Conservation (phyloP, 1,140 invertebrate genomes). For the Drosophila parabipectinata region DNA sequence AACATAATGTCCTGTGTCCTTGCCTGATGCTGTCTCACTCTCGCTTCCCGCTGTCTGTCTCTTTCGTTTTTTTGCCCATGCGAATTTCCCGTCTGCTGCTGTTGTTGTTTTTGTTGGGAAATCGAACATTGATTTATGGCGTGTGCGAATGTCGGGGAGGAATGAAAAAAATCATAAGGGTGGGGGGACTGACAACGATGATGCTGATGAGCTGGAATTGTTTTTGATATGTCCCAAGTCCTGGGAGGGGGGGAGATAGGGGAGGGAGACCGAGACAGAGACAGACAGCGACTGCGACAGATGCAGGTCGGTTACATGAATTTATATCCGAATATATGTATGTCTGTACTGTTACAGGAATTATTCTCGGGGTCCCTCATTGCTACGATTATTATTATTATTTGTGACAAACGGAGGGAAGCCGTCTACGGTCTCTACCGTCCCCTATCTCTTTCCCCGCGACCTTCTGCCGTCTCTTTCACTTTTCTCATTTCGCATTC, state of each 20-base stretch:
- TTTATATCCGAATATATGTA: slow-evolving; percentile 13
- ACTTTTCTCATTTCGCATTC: slow-evolving; percentile 66
- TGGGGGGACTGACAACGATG: slow-evolving; percentile 62
- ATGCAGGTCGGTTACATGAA: slow-evolving; percentile 64
- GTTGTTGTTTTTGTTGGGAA: slow-evolving; percentile 69
- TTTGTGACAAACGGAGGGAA: slow-evolving; percentile 53
- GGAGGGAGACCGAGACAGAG: slow-evolving; percentile 31
- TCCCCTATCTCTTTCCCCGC: slow-evolving; percentile 12
- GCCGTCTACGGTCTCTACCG: not conserved
- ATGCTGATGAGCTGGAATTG: slow-evolving; percentile 79
- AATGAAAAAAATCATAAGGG: slow-evolving; percentile 49
- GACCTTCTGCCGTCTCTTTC: slow-evolving; percentile 2
- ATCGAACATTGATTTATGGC: slow-evolving; percentile 80
- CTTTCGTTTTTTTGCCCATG: slow-evolving; percentile 45
- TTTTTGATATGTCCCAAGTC: slow-evolving; percentile 72
- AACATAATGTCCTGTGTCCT: slow-evolving; percentile 84
- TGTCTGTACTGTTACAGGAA: slow-evolving; percentile 24
- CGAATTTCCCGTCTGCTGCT: slow-evolving; percentile 45
- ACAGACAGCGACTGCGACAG: slow-evolving; percentile 27
- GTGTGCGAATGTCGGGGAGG: slow-evolving; percentile 64
- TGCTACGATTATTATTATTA: slow-evolving; percentile 64
- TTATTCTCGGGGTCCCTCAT: slow-evolving; percentile 43
- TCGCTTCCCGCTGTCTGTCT: slow-evolving; percentile 21
- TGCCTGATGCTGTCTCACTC: slow-evolving; percentile 39
- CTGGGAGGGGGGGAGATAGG: slow-evolving; percentile 11